phyloP scores from a whole-genome alignment of 2,797 vertebrate genomes.

The Poecilia gillii region DNA sequence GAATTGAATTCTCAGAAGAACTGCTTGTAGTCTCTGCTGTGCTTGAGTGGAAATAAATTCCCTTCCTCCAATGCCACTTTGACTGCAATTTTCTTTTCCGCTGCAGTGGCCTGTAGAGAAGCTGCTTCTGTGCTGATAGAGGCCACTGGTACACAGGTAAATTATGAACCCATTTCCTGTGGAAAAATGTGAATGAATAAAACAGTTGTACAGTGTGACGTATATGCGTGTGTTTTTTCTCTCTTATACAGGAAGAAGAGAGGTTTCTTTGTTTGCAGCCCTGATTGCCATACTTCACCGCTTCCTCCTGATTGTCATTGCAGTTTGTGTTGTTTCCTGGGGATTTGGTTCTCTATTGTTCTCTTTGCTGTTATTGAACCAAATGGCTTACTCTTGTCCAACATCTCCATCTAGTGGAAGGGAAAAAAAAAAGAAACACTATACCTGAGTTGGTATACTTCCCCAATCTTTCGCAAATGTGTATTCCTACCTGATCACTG shows the following conservation, averaged over 20 bases:
- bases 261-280: conserved; percentile 31
- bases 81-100: conserved; percentile 34
- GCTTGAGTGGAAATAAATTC: conserved; percentile 30
- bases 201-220: conserved; percentile 11
- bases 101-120: conserved; percentile 67
- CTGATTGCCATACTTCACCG: conserved; percentile 27
- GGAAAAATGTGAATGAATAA: conserved; percentile 21
- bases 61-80: conserved; percentile 29
- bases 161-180: conserved; percentile 4
- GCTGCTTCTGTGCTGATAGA: conserved; percentile 3
- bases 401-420: conserved; percentile 71
- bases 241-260: conserved; percentile 54
- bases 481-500: conserved; percentile 10
- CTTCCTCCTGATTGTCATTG: conserved; percentile 33
- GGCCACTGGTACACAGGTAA: conserved; percentile 41
- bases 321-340: conserved; percentile 38
- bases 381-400: conserved; percentile 36
- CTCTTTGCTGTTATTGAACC: neutral
- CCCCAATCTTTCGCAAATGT: neutral
- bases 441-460: neutral
- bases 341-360: conserved; percentile 31
- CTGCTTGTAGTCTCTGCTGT: conserved; percentile 42
- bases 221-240: conserved; percentile 24
- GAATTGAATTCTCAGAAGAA: conserved; percentile 31
- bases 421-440: neutral